These are phyloP conservation scores for Hyles vespertilio DNA, from an alignment of 1,140 invertebrate species.

Conservation along the genomic window DNA sequence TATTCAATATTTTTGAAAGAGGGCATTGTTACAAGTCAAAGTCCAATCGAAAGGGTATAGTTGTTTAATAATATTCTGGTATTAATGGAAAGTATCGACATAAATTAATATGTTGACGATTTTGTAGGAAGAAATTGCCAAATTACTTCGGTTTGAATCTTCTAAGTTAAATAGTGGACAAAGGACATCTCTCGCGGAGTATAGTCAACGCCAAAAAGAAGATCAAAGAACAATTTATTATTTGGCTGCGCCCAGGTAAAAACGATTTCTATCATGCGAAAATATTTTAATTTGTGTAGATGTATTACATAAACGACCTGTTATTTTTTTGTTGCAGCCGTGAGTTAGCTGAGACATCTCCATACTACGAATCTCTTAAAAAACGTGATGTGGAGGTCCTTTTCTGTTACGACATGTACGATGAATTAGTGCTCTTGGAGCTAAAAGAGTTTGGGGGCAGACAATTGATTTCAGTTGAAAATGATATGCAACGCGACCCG, in stretches of 20 bases:
- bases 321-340: constrained; percentile 79
- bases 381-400: constrained; percentile 93
- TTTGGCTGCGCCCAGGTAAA: constrained; percentile 91
- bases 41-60: constrained; percentile 87
- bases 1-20: constrained; percentile 97
- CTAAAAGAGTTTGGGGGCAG: constrained; percentile 89
- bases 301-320: no score
- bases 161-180: constrained; percentile 85
- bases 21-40: constrained; percentile 90
- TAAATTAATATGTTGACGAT: constrained; percentile 4
- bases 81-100: background rate
- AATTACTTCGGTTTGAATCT: constrained; percentile 94
- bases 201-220: constrained; percentile 85
- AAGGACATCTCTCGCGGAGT: constrained; percentile 90
- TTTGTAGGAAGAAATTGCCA: constrained; percentile 91
- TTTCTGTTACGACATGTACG: constrained; percentile 96
- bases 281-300: no score
- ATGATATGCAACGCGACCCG: constrained; percentile 90
- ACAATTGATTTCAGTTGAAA: constrained; percentile 92
- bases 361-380: constrained; percentile 95
- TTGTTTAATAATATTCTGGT: constrained; percentile 11
- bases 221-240: constrained; percentile 95
- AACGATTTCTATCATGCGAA: background rate
- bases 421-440: constrained; percentile 96
- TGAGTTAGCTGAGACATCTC: constrained; percentile 92